These are phyloP conservation scores for Cyphomyrmex costatus DNA, from an alignment of 1,140 invertebrate species.

Conservation along the genomic window DNA sequence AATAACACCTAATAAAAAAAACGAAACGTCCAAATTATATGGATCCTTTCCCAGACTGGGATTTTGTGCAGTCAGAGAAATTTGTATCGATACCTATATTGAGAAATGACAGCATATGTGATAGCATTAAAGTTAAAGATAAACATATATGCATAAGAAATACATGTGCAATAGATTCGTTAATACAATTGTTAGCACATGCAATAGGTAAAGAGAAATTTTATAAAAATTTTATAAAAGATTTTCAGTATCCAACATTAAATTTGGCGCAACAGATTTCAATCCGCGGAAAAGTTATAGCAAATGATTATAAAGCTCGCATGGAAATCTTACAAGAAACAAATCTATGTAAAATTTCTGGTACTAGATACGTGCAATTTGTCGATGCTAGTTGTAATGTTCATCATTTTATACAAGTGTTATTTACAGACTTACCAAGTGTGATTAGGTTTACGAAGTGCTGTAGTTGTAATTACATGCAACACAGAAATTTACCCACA, in stretches of 20 bases:
- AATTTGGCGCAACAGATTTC: too few relatives aligned
- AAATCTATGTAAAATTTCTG: background rate
- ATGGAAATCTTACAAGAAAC: background rate
- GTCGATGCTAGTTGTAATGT: background rate
- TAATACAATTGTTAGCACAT: background rate
- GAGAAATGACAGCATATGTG: background rate
- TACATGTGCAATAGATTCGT: background rate
- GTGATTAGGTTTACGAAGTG: background rate
- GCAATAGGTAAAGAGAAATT: background rate
- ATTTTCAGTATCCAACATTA: background rate
- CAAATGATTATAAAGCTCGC: background rate
- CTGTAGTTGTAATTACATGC: background rate
- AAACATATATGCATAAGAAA: background rate
- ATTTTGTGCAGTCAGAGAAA: slow-evolving; percentile 5
- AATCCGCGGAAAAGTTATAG: background rate
- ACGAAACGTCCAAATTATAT: background rate
- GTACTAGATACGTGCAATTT: background rate
- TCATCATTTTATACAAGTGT: background rate
- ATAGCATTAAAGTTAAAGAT: slow-evolving; percentile 8
- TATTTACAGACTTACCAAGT: background rate
- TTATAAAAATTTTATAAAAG: background rate
- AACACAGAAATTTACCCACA: background rate
- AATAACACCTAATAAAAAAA: background rate
- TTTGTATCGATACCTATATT: background rate
- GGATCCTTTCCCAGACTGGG: background rate